These are phyloP conservation scores for Gavialis gangeticus DNA, from an alignment of 2,113 vertebrate species.

Conservation along the genomic window DNA sequence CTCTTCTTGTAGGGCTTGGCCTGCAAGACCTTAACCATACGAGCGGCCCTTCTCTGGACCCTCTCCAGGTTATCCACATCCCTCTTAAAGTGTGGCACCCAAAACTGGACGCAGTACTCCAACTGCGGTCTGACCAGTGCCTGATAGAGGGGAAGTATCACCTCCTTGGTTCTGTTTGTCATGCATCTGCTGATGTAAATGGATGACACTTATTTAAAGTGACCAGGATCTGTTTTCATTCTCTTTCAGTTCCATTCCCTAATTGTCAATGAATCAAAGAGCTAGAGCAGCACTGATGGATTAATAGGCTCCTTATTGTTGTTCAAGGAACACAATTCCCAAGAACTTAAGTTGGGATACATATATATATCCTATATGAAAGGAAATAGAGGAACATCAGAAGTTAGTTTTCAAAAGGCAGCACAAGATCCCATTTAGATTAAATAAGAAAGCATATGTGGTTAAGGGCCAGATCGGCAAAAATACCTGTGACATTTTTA, in stretches of 20 bases:
- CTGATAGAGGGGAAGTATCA: too few relatives aligned
- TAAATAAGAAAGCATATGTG: not conserved
- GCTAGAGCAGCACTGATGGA: not conserved
- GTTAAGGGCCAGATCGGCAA: not conserved
- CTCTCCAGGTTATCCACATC: too few relatives aligned
- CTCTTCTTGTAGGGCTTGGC: too few relatives aligned
- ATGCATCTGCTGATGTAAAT: not conserved
- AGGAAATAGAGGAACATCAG: not conserved
- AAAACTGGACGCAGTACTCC: too few relatives aligned
- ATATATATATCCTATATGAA: not conserved
- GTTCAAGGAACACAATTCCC: not conserved
- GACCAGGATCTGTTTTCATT: not conserved
- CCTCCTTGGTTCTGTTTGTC: too few relatives aligned
- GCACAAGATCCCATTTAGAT: not conserved
- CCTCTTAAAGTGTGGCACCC: too few relatives aligned
- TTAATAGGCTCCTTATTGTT: rapidly evolving
- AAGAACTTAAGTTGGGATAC: not conserved
- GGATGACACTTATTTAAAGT: constrained; percentile 6
- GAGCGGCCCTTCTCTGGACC: too few relatives aligned
- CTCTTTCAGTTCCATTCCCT: not conserved
- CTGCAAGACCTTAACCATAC: too few relatives aligned
- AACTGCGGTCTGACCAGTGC: too few relatives aligned
- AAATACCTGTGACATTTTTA: not conserved
- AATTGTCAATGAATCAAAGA: constrained; percentile 5
- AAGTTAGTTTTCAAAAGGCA: not conserved